Base-by-base conservation (phyloP, 2,113 vertebrate species). In the Pelvicachromis taeniatus region DNA sequence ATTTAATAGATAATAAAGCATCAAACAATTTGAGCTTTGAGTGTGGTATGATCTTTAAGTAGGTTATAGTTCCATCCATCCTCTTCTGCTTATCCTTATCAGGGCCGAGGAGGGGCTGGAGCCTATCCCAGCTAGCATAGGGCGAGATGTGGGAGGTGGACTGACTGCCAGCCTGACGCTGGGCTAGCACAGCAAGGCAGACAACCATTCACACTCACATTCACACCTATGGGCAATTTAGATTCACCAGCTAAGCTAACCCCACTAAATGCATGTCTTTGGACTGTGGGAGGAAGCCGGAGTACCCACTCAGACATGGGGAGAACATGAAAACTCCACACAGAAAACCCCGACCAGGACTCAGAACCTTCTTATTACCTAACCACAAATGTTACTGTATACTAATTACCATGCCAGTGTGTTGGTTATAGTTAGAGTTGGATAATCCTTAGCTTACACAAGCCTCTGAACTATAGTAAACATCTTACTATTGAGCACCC, bases 361-460 rank as follows among this genome's bases (percentile, higher is more conserved):
- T 26, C 54, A 55, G 3, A 19, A 5, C 58, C 58, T 0, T 61
- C 9, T 26, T 26, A 26, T 26, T 26, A 26, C 26, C 26, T 26
- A 26, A 26, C 26, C 26, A 26, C 26, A 26, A 26, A 26, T 26
- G 26, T 26, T 26, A 2, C 26, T 26, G 26, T 26, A 26, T 26
- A 26, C 26, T 63, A 63, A n/a, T 63, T 38, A 38, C 33, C 59
- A 63, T 38, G 33, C 6, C 59, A 13, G 0, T 19, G n/a, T 21
- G 17, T n/a, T 4, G 5, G 9, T 26, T 70, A 23, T 0, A 70
- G 8, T 45, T 21, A 10, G 65, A 26, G 26, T 10, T 45, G 21
- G 40, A 70, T 45, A 70, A 40, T 70, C 40, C 38, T 17, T 1
- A 16, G 29, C 29, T 45, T 45, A 13, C 42, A 45, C 42, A 45